Evolutionary conservation across 2,888 invertebrate species (phyloP).

Genomic region (Geotrupes spiniger): DNA sequence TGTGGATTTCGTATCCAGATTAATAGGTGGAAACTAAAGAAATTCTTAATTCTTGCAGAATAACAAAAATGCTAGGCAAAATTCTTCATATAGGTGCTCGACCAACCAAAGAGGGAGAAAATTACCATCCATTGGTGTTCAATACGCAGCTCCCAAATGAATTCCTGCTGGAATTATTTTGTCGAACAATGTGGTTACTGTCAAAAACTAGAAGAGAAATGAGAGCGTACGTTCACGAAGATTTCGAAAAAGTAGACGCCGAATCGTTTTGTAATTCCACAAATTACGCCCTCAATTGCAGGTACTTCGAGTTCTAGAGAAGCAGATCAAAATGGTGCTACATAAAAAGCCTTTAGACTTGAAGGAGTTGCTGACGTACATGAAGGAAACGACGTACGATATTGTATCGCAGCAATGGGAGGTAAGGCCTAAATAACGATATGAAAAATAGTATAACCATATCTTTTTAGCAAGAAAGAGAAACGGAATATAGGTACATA

Average conservation of each 20-base stretch:
- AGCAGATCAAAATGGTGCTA: conserved; percentile 42
- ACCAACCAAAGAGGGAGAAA: conserved; percentile 34
- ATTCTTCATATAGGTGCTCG: conserved; percentile 41
- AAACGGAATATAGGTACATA: conserved; percentile 36
- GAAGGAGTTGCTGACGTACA: conserved; percentile 36
- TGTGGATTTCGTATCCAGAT: not conserved
- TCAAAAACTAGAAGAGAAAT: conserved; percentile 47
- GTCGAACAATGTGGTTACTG: conserved; percentile 45
- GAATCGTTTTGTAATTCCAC: not conserved
- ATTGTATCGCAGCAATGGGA: conserved; percentile 41
- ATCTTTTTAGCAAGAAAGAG: conserved; percentile 38
- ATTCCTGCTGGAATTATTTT: conserved; percentile 46
- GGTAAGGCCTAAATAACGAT: conserved; percentile 29
- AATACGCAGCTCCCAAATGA: conserved; percentile 36
- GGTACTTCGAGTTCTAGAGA: conserved; percentile 42
- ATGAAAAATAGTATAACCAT: conserved; percentile 2
- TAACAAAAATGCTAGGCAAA: conserved; percentile 41
- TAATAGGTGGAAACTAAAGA: not conserved
- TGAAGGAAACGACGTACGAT: conserved; percentile 39
- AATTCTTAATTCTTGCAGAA: conserved; percentile 31
- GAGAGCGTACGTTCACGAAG: conserved; percentile 43
- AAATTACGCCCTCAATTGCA: conserved; percentile 22
- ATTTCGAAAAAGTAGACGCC: conserved; percentile 43
- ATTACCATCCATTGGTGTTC: conserved; percentile 45
- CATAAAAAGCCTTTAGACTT: conserved; percentile 40